These are phyloP conservation scores for Junonia oenone DNA, from an alignment of 2,888 invertebrate species.

Conservation along the genomic window DNA sequence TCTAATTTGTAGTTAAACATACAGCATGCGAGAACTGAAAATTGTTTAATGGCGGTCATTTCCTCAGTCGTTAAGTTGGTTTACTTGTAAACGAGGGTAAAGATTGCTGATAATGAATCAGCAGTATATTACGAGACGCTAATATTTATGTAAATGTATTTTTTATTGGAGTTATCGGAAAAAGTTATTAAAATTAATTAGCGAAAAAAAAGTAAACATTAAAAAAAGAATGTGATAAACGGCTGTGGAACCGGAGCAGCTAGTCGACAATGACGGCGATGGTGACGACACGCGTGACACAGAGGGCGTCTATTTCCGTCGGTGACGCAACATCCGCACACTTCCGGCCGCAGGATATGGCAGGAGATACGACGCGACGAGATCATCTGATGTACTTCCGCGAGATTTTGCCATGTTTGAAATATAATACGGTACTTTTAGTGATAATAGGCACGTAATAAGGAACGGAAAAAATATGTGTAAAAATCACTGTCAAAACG, in stretches of 20 bases:
- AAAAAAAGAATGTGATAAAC: background rate
- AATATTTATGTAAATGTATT: background rate
- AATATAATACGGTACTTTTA: background rate
- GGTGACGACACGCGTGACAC: slow-evolving; percentile 55
- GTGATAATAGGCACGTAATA: background rate
- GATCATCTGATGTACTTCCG: slow-evolving; percentile 59
- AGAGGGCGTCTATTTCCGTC: slow-evolving; percentile 74
- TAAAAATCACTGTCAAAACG: no score
- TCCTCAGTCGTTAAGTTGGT: slow-evolving; percentile 36
- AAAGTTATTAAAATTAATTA: background rate
- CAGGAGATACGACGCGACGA: slow-evolving; percentile 57
- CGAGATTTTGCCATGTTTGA: slow-evolving; percentile 48
- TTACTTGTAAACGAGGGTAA: slow-evolving; percentile 10
- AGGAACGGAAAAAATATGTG: no score
- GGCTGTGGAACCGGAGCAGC: background rate
- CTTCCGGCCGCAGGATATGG: slow-evolving; percentile 65
- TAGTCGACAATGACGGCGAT: slow-evolving; percentile 24
- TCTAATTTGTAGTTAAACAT: slow-evolving; percentile 41
- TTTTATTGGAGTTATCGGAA: background rate
- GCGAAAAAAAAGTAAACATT: background rate
- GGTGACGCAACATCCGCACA: slow-evolving; percentile 71
- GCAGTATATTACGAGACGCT: background rate
- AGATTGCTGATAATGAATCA: background rate
- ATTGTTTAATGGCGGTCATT: slow-evolving; percentile 46
- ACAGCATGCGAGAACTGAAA: slow-evolving; percentile 37